These are phyloP conservation scores for Lottia scabra DNA, from an alignment of 2,888 invertebrate species.

Conservation along the genomic window DNA sequence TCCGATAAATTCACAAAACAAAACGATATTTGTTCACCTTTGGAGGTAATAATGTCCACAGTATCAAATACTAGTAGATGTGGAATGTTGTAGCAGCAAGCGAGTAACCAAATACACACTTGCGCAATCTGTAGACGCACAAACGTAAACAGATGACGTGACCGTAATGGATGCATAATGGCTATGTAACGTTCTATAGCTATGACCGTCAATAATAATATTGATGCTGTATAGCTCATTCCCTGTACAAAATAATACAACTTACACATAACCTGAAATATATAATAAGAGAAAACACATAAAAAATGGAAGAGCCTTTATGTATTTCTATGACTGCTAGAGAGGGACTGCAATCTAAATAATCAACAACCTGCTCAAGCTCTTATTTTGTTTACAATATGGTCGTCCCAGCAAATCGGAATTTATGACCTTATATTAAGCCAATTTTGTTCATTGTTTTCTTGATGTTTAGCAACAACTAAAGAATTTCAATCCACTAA, in stretches of 20 bases:
- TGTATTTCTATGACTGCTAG: too few relatives aligned
- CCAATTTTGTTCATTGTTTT: too few relatives aligned
- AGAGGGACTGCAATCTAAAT: too few relatives aligned
- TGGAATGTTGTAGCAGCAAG: conserved; percentile 85
- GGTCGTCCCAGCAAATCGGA: too few relatives aligned
- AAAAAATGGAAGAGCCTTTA: too few relatives aligned
- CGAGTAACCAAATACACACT: conserved; percentile 83
- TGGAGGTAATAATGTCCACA: conserved; percentile 72
- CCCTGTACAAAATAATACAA: conserved; percentile 92
- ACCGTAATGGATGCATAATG: conserved; percentile 81
- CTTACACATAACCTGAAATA: conserved; percentile 77
- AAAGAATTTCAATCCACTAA: too few relatives aligned
- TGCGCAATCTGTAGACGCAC: conserved; percentile 81
- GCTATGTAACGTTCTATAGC: conserved; percentile 64
- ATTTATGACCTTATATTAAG: too few relatives aligned
- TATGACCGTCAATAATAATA: conserved; percentile 85
- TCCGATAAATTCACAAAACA: conserved; percentile 22
- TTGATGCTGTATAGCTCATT: conserved; percentile 89
- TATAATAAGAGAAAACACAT: conserved; percentile 16
- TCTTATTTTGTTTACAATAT: too few relatives aligned
- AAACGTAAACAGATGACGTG: conserved; percentile 85
- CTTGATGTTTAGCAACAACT: too few relatives aligned
- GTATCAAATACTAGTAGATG: conserved; percentile 87
- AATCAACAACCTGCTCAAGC: too few relatives aligned
- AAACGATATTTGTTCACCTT: conserved; percentile 15